phyloP scores from a whole-genome alignment of 2,113 vertebrate species.

The Naja naja region DNA sequence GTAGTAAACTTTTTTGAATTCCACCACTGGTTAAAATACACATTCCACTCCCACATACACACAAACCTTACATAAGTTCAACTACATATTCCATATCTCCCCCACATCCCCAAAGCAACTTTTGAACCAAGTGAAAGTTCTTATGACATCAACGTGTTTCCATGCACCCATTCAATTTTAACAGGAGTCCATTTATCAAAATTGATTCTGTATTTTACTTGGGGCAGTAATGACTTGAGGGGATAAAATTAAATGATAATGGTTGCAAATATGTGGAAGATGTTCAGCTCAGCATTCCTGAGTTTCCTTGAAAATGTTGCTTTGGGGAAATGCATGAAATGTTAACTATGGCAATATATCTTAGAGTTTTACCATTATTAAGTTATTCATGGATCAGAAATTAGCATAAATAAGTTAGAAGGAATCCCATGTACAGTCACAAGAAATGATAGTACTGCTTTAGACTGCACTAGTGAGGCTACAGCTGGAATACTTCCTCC shows the following conservation, averaged over 20 bases:
- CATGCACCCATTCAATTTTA: neutral
- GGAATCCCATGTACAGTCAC: neutral
- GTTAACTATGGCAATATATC: neutral
- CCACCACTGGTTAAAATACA: neutral
- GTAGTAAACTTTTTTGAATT: too few relatives aligned
- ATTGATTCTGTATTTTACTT: neutral
- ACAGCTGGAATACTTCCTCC: neutral
- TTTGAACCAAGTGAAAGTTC: neutral
- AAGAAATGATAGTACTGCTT: neutral
- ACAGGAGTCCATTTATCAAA: neutral
- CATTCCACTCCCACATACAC: neutral
- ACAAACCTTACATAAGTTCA: neutral
- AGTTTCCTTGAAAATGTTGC: neutral
- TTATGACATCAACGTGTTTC: neutral
- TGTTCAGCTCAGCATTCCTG: neutral
- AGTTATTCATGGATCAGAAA: neutral
- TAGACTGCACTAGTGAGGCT: neutral
- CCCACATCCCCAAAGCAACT: neutral
- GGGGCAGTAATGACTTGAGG: neutral
- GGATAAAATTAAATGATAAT: neutral
- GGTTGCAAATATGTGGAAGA: neutral
- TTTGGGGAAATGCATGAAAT: neutral
- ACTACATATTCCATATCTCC: neutral
- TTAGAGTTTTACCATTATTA: neutral
- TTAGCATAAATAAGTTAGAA: neutral